Evolutionary conservation across 2,888 invertebrate species (phyloP).

Genomic region (Metellina segmentata): DNA sequence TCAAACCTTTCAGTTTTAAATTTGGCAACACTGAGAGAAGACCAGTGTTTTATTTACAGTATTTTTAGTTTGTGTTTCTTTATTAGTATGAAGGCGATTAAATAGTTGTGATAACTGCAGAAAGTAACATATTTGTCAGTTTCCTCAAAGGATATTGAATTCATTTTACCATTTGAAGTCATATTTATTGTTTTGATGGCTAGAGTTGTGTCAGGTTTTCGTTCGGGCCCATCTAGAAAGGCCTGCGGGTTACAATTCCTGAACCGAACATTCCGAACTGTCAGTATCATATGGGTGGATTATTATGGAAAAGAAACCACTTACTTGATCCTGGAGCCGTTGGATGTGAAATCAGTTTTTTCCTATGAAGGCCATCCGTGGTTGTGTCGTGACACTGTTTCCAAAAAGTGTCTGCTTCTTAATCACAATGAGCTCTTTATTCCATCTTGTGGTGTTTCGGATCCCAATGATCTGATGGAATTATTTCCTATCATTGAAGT

Average conservation of each 20-base stretch:
- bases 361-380: constrained; percentile 63
- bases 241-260: constrained; percentile 13
- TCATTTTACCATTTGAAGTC: too few species aligned
- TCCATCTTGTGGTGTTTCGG: neutral
- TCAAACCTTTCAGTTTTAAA: too few species aligned
- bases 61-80: too few species aligned
- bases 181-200: too few species aligned
- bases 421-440: constrained; percentile 33
- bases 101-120: too few species aligned
- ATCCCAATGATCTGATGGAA: neutral
- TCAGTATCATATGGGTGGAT: constrained; percentile 56
- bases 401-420: constrained; percentile 31
- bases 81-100: too few species aligned
- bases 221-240: constrained; percentile 52
- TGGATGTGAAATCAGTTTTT: constrained; percentile 2
- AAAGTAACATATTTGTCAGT: too few species aligned
- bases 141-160: too few species aligned
- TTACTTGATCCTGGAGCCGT: constrained; percentile 37
- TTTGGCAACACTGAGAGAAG: too few species aligned
- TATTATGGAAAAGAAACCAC: constrained; percentile 37
- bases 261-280: constrained; percentile 35
- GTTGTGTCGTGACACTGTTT: constrained; percentile 44
- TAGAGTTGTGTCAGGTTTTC: neutral
- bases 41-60: too few species aligned
- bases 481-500: constrained; percentile 2